Conservation (phyloP, 2,113 vertebrate genomes). For the Ophthalmolycus amberensis region DNA sequence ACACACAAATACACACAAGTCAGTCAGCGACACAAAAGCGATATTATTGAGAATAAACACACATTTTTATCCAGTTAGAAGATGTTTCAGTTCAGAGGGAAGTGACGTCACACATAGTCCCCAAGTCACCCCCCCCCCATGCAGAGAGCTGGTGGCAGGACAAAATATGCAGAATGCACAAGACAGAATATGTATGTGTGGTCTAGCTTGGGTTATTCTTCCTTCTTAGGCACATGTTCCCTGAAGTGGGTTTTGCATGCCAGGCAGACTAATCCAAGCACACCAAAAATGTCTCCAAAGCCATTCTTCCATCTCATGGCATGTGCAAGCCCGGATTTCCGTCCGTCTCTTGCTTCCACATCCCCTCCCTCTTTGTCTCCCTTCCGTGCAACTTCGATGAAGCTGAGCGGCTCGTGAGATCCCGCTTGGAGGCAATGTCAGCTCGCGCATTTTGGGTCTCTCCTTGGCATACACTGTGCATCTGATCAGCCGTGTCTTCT, state of each 20-base stretch:
- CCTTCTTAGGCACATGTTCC: slow-evolving; percentile 28
- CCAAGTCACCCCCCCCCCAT: background rate
- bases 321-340: slow-evolving; percentile 16
- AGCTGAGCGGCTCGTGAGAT: slow-evolving; percentile 27
- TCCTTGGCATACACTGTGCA: slow-evolving; percentile 5
- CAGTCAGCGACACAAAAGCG: background rate
- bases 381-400: slow-evolving; percentile 16
- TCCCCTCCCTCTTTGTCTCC: slow-evolving; percentile 31
- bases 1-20: slow-evolving; percentile 28
- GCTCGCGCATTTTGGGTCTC: background rate
- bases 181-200: slow-evolving; percentile 47
- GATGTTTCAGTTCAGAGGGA: background rate
- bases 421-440: slow-evolving; percentile 25
- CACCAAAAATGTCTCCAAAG: slow-evolving; percentile 48
- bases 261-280: slow-evolving; percentile 40
- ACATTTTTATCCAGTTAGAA: slow-evolving; percentile 1
- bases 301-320: slow-evolving; percentile 49
- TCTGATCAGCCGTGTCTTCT: background rate
- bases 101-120: slow-evolving; percentile 4
- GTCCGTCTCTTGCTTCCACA: background rate
- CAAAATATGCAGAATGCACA: slow-evolving; percentile 40
- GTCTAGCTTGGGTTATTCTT: slow-evolving; percentile 38
- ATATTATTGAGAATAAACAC: background rate
- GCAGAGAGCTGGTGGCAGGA: slow-evolving; percentile 16
- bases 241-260: slow-evolving; percentile 33